Evolutionary conservation across 1,140 invertebrate genomes (phyloP).

Genomic region (Pachyrhynchus sulphureomaculatus): DNA sequence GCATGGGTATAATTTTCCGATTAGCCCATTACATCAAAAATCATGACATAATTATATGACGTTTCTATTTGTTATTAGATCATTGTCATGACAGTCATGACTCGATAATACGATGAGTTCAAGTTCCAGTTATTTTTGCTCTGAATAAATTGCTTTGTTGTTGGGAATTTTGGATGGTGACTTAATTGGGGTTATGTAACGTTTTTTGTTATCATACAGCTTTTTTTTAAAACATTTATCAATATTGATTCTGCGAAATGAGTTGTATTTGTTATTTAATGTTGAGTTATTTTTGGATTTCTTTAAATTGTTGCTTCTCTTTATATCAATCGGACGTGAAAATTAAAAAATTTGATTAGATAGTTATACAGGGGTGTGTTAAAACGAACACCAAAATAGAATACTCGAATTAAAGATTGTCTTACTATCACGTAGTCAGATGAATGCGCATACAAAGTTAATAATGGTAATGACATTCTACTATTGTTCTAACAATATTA

Average conservation of each 20-base stretch:
- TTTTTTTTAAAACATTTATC: background rate
- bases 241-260: background rate
- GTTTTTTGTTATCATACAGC: background rate
- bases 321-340: too few species aligned
- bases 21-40: conserved; percentile 7
- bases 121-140: conserved; percentile 26
- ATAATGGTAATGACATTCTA: too few species aligned
- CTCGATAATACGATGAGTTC: conserved; percentile 4
- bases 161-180: background rate
- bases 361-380: too few species aligned
- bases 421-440: too few species aligned
- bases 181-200: conserved; percentile 5
- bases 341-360: too few species aligned
- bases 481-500: too few species aligned
- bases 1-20: conserved; percentile 25
- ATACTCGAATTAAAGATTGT: too few species aligned
- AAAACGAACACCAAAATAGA: too few species aligned
- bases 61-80: conserved; percentile 29
- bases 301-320: too few species aligned
- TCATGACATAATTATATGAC: conserved; percentile 33
- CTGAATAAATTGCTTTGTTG: background rate
- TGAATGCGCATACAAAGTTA: too few species aligned
- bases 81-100: conserved; percentile 12
- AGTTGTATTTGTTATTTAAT: background rate
- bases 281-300: too few species aligned